Evolutionary conservation across 2,113 vertebrate species (phyloP), one percentile per base, ranked within the genome.

Genomic region (Brevimyrus niger): DNA sequence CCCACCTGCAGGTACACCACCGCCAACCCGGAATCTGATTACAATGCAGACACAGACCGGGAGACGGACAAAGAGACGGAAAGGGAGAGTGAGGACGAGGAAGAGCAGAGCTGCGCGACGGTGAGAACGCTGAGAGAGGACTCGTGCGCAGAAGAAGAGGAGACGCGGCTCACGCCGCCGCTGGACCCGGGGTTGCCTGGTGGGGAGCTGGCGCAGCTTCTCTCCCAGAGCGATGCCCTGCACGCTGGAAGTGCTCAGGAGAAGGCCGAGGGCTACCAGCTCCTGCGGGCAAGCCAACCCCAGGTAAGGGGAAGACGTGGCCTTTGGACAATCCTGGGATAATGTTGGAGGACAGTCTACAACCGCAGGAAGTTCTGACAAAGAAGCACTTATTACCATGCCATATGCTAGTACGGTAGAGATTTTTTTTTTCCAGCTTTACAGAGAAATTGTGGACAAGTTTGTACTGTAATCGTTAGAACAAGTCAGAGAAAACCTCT

Each of bases 11-110:
- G 98, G 23, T 99, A 99, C 92, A 96, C 94, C 0, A 99, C 98
- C 1, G 98, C 98, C 86, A 98, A 97, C 0, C 97, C 97, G 0
- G 98, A 99, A 91, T 99, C 98, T 0, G 98, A 99, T 90, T 98
- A 97, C 2, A 89, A 91, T 21, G 85, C 58, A 15, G 91, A 90
- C 27, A 95, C 95, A 0, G 98, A 98, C 87, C 94, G 95, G 0
- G 97, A 98, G 91, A 97, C 97, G 0, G 97, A 97, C 91, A 96
- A 96, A 1, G 92, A 91, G 46, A 95, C 90, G 0, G 93, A 93
- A 27, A 88, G 1, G 48, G 93, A 94, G 38, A 89, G 83, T 0
- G 94, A 95, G 0, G 95, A 96, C 47, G 97, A 95, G 38, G 96
- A 96, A n/a, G 97, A 97, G 0, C 94, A 92, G 92, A 98, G 98